These are phyloP conservation scores for Erpetoichthys calabaricus DNA, from an alignment of 2,797 vertebrate genomes.

Conservation along the genomic window DNA sequence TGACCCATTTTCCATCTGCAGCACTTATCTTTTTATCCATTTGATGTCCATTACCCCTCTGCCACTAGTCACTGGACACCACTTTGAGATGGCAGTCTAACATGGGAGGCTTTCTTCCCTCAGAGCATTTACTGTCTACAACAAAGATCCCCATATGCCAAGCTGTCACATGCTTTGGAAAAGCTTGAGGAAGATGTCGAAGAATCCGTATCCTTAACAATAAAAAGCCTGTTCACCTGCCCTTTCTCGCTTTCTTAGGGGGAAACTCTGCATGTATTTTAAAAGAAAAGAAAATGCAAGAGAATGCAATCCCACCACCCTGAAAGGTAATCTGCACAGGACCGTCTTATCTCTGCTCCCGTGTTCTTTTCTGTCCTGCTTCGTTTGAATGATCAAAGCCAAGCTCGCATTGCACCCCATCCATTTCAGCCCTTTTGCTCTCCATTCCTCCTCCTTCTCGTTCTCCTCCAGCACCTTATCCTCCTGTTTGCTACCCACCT, in stretches of 20 bases:
- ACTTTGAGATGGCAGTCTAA: constrained; percentile 5
- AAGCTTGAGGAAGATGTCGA: constrained; percentile 25
- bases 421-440: constrained; percentile 16
- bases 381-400: constrained; percentile 19
- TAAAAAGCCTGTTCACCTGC: constrained; percentile 50
- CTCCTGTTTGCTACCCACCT: constrained; percentile 8
- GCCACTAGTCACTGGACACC: constrained; percentile 27
- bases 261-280: constrained; percentile 41
- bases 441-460: too few relatives aligned
- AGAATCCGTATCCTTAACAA: constrained; percentile 43
- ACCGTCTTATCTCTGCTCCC: constrained; percentile 9
- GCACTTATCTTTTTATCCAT: too few relatives aligned
- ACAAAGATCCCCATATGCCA: constrained; percentile 26
- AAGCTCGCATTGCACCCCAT: constrained; percentile 16
- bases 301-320: constrained; percentile 28
- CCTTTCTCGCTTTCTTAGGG: constrained; percentile 41
- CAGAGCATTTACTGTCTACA: constrained; percentile 16
- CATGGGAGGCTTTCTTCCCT: constrained; percentile 20
- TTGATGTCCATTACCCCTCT: too few relatives aligned
- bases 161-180: constrained; percentile 34
- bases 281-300: constrained; percentile 23
- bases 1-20: too few relatives aligned
- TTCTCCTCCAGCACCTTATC: constrained; percentile 9
- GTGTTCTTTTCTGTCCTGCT: constrained; percentile 8
- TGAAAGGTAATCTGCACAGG: constrained; percentile 36